Evolutionary conservation across 2,797 vertebrate species (phyloP).

Genomic region (Semotilus atromaculatus): DNA sequence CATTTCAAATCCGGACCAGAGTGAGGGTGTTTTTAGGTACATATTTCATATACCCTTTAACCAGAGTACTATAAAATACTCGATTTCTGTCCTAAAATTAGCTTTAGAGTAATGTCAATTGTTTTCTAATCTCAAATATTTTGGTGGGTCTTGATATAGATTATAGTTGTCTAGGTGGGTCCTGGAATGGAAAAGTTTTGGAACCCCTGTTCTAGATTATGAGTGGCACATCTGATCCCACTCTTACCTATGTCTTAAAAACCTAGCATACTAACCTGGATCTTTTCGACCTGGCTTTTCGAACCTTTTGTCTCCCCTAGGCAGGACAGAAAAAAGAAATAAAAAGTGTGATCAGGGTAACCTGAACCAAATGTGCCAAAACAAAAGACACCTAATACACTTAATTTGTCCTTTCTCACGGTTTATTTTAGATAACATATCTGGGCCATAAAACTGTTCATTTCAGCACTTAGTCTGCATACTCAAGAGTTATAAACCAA

Average conservation of each 20-base stretch:
- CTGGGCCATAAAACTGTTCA: background rate
- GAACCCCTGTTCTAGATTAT: background rate
- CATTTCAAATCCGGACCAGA: no score
- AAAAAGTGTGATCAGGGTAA: background rate
- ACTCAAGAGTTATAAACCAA: background rate
- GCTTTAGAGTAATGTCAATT: no score
- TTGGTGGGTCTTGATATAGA: background rate
- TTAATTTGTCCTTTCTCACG: background rate
- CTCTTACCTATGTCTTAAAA: background rate
- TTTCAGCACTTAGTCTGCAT: background rate
- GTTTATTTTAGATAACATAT: background rate
- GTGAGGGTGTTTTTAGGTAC: no score
- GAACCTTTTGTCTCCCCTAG: constrained; percentile 96
- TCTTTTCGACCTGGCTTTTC: constrained; percentile 99
- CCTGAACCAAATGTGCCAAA: background rate
- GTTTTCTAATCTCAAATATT: background rate
- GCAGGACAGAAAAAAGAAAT: constrained; percentile 50
- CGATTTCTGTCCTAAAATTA: no score
- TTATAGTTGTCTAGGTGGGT: background rate
- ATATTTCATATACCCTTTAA: no score
- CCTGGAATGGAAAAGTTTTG: background rate
- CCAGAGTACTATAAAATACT: no score
- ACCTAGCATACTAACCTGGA: constrained; percentile 83
- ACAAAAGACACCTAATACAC: background rate
- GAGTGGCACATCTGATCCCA: background rate